These are phyloP conservation scores for Agrotis segetum DNA, from an alignment of 2,888 invertebrate genomes.

Conservation along the genomic window DNA sequence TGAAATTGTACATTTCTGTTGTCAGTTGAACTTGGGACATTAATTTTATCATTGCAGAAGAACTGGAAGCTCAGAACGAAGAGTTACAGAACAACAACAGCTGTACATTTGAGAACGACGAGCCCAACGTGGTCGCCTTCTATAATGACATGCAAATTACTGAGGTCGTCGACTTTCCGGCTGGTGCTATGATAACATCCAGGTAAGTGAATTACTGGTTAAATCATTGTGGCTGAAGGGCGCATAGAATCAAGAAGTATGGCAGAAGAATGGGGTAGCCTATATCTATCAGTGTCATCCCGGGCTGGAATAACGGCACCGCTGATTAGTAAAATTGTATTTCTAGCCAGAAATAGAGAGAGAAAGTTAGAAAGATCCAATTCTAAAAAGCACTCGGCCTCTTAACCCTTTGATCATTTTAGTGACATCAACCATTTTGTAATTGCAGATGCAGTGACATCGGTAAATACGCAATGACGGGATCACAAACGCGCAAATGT, in stretches of 20 bases:
- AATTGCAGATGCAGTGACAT: conserved; percentile 94
- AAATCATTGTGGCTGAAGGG: too few species aligned
- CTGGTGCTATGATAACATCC: conserved; percentile 93
- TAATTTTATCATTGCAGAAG: conserved; percentile 75
- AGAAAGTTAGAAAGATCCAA: background rate
- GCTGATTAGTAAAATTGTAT: background rate
- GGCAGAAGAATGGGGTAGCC: too few species aligned
- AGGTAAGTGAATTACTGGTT: conserved; percentile 79
- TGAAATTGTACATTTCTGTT: background rate
- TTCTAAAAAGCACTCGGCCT: too few species aligned
- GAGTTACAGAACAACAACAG: conserved; percentile 92
- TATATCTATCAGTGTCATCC: too few species aligned
- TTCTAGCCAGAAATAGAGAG: background rate
- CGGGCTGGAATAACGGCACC: too few species aligned
- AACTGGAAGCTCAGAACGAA: conserved; percentile 86
- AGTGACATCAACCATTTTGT: background rate
- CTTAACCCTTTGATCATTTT: too few species aligned
- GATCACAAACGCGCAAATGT: conserved; percentile 93
- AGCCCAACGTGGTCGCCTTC: conserved; percentile 95
- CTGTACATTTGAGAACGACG: conserved; percentile 94
- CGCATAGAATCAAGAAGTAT: too few species aligned
- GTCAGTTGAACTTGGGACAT: background rate
- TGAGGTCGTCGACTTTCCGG: conserved; percentile 95
- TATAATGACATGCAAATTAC: conserved; percentile 95
- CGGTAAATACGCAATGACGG: conserved; percentile 96